Base-by-base conservation (phyloP, 2,113 vertebrate genomes). In the Dipodomys stephensi region DNA sequence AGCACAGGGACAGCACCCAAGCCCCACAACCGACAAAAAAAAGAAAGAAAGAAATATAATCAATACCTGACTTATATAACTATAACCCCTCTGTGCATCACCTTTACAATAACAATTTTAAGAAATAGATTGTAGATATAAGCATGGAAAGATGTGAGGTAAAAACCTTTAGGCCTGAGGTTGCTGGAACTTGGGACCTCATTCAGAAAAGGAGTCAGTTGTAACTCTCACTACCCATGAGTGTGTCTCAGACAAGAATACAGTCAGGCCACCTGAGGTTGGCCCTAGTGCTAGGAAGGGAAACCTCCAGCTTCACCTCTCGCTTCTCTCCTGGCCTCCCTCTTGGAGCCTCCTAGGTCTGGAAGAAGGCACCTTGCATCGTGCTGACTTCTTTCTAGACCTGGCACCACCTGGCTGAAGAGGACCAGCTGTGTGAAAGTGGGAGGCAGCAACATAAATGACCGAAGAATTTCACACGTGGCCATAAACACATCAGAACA, bases 401-500 rank as follows among this genome's bases (percentile, higher is more conserved):
- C 85, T 30, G 1, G 5, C 46, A 68, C 11, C 72, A 53, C n/a
- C 82, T 53, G 4, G 11, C 72, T 84, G 32, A 91, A 87, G 57
- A 88, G 60, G 49, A 82, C 74, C 71, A 94, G 83, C 74, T 82
- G 60, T 88, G 13, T 53, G 23, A 67, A 23, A 46, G 53, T n/a
- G 60, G 62, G 39, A 83, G 30, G 4, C 79, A 87, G 30, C 72
- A 49, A 93, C 72, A 35, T 78, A 87, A 95, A 80, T 72, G 69
- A 62, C 35, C 53, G 82, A 86, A 1, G 30, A 76, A 82, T 74
- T 90, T 95, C 84, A 90, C n/a, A 94, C 46, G 39, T 57, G 87
- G 23, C 53, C 44, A 80, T 94, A 94, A 95, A 78, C 72, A 90
- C 32, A 80, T 86, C n/a, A 80, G 35, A 83, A 88, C 71, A 91